A percentile compares a stretch with the other conserved stretches of the same genome.
Conservation (phyloP, 2,797 vertebrate species). For the Rousettus madagascariensis region DNA sequence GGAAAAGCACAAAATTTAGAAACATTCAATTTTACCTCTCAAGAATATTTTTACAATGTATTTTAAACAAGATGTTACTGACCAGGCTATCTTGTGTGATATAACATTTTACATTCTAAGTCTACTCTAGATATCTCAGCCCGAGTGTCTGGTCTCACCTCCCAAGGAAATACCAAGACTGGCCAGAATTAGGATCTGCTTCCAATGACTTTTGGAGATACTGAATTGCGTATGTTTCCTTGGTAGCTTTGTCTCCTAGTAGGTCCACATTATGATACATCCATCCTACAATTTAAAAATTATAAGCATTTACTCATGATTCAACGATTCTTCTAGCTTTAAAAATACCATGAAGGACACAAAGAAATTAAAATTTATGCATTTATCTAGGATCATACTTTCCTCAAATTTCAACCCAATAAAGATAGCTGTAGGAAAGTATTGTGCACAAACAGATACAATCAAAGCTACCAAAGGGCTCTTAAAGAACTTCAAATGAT, state of each 20-base stretch:
- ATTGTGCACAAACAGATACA: not conserved
- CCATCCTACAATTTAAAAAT: constrained; percentile 90
- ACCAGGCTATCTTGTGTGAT: not conserved
- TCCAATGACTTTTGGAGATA: constrained; percentile 99
- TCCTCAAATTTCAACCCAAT: not conserved
- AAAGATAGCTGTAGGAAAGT: not conserved
- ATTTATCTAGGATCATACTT: not conserved
- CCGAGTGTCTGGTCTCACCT: constrained; percentile 87
- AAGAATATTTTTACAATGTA: not conserved
- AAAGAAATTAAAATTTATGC: not conserved
- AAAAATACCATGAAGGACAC: not conserved
- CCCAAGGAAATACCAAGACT: constrained; percentile 99
- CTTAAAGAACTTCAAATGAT: not conserved
- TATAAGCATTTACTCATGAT: constrained; percentile 16
- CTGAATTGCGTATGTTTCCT: constrained; percentile 98
- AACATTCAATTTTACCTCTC: not conserved
- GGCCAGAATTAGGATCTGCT: constrained; percentile 98
- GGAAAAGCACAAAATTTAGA: not conserved
- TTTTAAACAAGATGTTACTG: not conserved
- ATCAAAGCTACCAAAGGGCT: not conserved
- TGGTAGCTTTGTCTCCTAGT: constrained; percentile 95
- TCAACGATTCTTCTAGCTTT: not conserved
- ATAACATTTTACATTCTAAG: not conserved
- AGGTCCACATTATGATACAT: constrained; percentile 99
- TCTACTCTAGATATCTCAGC: not conserved